Percentiles rank a stretch among this genome's conserved stretches.
Evolutionary conservation across 2,797 vertebrate species (phyloP).

Genomic region (Gastrophryne carolinensis): DNA sequence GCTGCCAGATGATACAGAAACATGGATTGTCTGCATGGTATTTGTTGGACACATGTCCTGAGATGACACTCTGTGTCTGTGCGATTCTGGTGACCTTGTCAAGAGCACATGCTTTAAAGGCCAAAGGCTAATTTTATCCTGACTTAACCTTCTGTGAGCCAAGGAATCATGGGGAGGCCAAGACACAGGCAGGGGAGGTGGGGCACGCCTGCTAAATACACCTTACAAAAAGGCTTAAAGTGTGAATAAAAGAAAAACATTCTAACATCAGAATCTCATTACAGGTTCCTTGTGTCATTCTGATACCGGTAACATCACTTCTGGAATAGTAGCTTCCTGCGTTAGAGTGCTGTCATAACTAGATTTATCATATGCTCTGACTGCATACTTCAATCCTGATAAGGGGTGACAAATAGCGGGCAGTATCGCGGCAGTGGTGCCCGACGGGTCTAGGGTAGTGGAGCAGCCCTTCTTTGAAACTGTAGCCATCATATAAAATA

Average conservation of each 20-base stretch:
- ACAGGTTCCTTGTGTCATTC: not conserved
- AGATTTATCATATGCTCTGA: not conserved
- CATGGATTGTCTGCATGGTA: too few species aligned
- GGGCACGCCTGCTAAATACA: not conserved
- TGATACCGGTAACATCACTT: not conserved
- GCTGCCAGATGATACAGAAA: too few species aligned
- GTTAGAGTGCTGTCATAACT: not conserved
- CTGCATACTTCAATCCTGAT: not conserved
- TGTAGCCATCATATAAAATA: too few species aligned
- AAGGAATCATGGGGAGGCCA: too few species aligned
- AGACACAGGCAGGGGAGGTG: too few species aligned
- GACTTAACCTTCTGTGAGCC: not conserved
- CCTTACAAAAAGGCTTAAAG: not conserved
- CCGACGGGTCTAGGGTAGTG: too few species aligned
- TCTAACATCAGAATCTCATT: not conserved
- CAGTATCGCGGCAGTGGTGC: too few species aligned
- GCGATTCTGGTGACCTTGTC: slow-evolving; percentile 1
- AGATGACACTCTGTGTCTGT: not conserved
- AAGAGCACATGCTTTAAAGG: slow-evolving; percentile 15
- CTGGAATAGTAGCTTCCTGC: not conserved
- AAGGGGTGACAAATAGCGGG: too few species aligned
- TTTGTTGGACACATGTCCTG: not conserved
- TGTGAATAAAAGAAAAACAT: not conserved
- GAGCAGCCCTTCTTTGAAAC: too few species aligned
- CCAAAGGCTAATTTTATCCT: slow-evolving; percentile 35